A percentile compares a stretch with the other conserved stretches of the same genome.
Evolutionary conservation across 2,113 vertebrate species (phyloP).

Genomic region (Phalacrocorax pelagicus): DNA sequence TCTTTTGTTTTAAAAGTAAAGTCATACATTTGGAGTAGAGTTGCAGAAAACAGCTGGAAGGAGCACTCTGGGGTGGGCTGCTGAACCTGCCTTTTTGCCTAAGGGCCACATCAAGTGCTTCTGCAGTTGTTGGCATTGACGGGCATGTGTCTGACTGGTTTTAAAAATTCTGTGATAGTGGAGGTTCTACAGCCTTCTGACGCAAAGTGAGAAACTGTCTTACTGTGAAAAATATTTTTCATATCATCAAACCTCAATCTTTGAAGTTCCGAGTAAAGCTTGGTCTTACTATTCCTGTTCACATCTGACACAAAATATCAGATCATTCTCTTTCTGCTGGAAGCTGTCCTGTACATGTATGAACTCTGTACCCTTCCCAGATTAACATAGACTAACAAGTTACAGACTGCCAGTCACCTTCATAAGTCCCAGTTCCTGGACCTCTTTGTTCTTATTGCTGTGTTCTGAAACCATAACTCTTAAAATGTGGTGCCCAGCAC

Average conservation of each 20-base stretch:
- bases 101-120: accelerated
- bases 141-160: not conserved
- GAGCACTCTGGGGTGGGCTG: not conserved
- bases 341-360: not conserved
- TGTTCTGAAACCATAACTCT: not conserved
- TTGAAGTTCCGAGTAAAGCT: not conserved
- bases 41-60: not conserved
- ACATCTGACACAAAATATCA: not conserved
- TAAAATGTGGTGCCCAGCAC: not conserved
- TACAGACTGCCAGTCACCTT: not conserved
- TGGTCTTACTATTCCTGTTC: not conserved
- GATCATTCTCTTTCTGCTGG: not conserved
- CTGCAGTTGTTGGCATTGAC: not conserved
- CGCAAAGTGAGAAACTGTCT: not conserved
- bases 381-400: not conserved
- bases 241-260: not conserved
- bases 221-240: not conserved
- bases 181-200: not conserved
- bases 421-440: accelerated
- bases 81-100: not conserved
- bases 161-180: not conserved
- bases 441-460: not conserved
- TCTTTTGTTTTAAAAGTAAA: not conserved
- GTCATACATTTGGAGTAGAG: not conserved
- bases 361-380: not conserved